Percentiles rank a stretch among this genome's conserved stretches.
Evolutionary conservation across 2,113 vertebrate genomes (phyloP).

Genomic region (Stegastes partitus): DNA sequence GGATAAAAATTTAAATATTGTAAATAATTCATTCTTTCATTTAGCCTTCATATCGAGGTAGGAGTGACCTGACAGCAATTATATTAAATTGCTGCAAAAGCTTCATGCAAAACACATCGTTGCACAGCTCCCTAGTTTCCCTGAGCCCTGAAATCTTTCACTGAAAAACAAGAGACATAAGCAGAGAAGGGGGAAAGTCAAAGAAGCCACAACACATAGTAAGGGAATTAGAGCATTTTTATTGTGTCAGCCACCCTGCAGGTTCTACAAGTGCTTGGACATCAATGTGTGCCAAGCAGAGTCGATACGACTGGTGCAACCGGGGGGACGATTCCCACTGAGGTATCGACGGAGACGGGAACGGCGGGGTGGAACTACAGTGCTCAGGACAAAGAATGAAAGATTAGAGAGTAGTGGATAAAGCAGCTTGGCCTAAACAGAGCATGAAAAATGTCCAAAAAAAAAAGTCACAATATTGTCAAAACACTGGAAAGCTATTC

Average conservation of each 20-base stretch:
- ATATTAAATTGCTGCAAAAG: slow-evolving; percentile 1
- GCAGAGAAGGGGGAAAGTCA: background rate
- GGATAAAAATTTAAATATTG: too few relatives aligned
- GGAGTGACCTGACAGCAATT: too few relatives aligned
- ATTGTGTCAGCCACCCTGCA: slow-evolving; percentile 9
- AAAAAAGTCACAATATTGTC: too few relatives aligned
- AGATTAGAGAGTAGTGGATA: slow-evolving; percentile 11
- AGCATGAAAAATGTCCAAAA: background rate
- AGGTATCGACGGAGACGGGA: slow-evolving; percentile 15
- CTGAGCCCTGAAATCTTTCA: background rate
- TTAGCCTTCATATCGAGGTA: too few relatives aligned
- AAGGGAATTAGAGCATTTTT: background rate
- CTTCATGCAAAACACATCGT: slow-evolving; percentile 1
- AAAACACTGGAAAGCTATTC: too few relatives aligned
- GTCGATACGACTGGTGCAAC: background rate
- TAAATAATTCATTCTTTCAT: too few relatives aligned
- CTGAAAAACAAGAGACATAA: background rate
- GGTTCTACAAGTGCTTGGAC: slow-evolving; percentile 1
- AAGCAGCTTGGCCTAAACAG: background rate
- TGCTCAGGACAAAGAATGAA: slow-evolving; percentile 16
- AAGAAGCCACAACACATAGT: background rate
- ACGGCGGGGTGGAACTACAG: slow-evolving; percentile 1
- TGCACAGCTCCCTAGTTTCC: too few relatives aligned
- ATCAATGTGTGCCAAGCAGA: slow-evolving; percentile 20
- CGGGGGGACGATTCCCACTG: slow-evolving; percentile 7